phyloP scores from a whole-genome alignment of 2,797 vertebrate species.

The Macrochelys suwanniensis region DNA sequence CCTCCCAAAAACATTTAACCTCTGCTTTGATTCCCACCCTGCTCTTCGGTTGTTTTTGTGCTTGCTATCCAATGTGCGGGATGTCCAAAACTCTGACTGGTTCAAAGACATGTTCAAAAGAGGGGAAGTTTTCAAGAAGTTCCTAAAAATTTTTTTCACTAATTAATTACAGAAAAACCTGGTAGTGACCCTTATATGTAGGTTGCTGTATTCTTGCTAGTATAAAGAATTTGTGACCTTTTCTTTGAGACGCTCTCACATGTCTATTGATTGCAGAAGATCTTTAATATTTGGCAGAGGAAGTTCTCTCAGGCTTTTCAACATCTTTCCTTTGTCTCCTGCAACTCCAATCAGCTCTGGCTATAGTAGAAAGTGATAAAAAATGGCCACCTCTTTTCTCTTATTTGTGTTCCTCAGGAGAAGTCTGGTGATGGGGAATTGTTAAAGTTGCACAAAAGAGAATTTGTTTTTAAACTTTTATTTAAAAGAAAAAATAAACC shows the following conservation, averaged over 20 bases:
- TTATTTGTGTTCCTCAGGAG: constrained; percentile 34
- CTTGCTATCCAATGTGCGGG: background rate
- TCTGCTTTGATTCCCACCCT: background rate
- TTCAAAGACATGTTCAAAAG: background rate
- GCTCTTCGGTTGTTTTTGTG: background rate
- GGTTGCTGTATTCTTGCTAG: constrained; percentile 60
- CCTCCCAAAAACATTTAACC: constrained; percentile 10
- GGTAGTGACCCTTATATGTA: constrained; percentile 34
- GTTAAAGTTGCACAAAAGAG: background rate
- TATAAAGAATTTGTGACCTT: constrained; percentile 74
- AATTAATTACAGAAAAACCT: constrained; percentile 50
- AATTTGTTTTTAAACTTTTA: background rate
- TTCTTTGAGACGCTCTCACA: constrained; percentile 66
- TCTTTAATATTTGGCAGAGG: constrained; percentile 62
- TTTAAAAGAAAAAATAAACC: background rate
- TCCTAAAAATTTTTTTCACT: constrained; percentile 6
- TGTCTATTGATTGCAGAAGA: constrained; percentile 65
- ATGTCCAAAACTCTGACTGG: rapidly evolving
- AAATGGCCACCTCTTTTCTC: constrained; percentile 7
- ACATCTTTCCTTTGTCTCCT: constrained; percentile 60
- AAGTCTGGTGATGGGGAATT: background rate
- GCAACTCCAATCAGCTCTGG: constrained; percentile 46
- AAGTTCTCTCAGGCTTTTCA: constrained; percentile 3
- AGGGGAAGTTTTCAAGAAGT: background rate
- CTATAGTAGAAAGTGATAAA: constrained; percentile 53